Evolutionary conservation across 2,113 vertebrate species (phyloP).

Genomic region (Neoarius graeffei): DNA sequence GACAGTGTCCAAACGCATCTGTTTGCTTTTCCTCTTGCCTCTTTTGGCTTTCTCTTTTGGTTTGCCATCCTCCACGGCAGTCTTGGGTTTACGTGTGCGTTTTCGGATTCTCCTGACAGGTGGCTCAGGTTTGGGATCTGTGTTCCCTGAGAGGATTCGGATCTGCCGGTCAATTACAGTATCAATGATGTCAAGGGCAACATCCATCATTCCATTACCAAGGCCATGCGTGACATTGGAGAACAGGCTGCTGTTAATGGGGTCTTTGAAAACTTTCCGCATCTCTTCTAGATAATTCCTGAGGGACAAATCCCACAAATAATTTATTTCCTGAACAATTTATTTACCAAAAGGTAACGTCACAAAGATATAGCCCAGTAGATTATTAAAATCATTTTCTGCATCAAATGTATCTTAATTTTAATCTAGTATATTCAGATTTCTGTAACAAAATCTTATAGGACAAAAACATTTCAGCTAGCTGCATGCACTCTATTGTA

Average conservation of each 20-base stretch:
- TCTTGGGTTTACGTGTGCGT: constrained; percentile 66
- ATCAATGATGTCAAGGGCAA: constrained; percentile 70
- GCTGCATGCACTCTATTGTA: not conserved
- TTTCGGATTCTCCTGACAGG: constrained; percentile 64
- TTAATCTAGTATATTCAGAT: not conserved
- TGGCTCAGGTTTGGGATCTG: constrained; percentile 64
- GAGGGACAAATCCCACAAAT: constrained; percentile 10
- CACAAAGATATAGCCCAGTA: not conserved
- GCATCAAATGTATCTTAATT: not conserved
- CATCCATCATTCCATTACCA: constrained; percentile 74
- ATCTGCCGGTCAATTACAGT: constrained; percentile 76
- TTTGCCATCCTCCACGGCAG: constrained; percentile 46
- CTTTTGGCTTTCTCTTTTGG: constrained; percentile 62
- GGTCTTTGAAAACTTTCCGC: constrained; percentile 73
- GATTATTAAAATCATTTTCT: not conserved
- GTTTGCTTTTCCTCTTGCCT: constrained; percentile 64
- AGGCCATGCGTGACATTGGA: constrained; percentile 75
- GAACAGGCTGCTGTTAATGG: constrained; percentile 67
- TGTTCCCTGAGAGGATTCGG: constrained; percentile 72
- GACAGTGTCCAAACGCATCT: constrained; percentile 41
- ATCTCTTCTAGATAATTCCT: constrained; percentile 79
- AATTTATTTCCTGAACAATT: not conserved
- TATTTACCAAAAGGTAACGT: not conserved
- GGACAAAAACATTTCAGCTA: not conserved
- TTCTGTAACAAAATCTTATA: not conserved